These are phyloP conservation scores for Amblyornis subalaris DNA, from an alignment of 2,113 vertebrate species.

Conservation along the genomic window DNA sequence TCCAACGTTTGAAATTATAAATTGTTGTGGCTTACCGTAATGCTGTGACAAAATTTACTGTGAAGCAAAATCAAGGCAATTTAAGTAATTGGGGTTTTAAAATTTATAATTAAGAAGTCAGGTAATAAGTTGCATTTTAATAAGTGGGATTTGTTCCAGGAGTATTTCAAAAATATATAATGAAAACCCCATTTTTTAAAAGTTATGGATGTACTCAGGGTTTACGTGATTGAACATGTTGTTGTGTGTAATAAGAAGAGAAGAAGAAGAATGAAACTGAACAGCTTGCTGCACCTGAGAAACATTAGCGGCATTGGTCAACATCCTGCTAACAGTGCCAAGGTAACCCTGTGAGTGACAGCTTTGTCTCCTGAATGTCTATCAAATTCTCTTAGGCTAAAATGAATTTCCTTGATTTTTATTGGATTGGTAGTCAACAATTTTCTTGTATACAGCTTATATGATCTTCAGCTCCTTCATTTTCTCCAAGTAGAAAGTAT, in stretches of 20 bases:
- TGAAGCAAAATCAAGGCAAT: neutral
- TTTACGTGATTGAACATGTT: neutral
- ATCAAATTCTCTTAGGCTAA: neutral
- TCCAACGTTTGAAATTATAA: neutral
- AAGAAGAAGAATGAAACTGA: neutral
- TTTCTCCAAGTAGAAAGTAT: neutral
- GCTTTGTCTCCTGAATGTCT: neutral
- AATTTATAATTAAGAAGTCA: neutral
- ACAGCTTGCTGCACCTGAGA: neutral
- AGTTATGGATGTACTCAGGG: neutral
- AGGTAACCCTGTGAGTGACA: neutral
- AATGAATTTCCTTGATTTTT: neutral
- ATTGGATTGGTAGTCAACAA: neutral
- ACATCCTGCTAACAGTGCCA: neutral
- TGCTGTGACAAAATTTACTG: neutral
- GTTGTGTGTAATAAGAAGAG: neutral
- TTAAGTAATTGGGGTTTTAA: neutral
- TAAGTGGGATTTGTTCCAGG: neutral
- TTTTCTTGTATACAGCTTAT: neutral
- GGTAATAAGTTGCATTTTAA: neutral
- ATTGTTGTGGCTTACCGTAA: neutral
- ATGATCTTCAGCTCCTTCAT: neutral
- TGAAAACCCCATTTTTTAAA: accelerated
- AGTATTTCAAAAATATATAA: neutral
- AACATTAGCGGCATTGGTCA: neutral